Evolutionary conservation across 2,888 invertebrate genomes (phyloP), one percentile per base, ranked within the genome.

Genomic region (Chymomyza caudatula): DNA sequence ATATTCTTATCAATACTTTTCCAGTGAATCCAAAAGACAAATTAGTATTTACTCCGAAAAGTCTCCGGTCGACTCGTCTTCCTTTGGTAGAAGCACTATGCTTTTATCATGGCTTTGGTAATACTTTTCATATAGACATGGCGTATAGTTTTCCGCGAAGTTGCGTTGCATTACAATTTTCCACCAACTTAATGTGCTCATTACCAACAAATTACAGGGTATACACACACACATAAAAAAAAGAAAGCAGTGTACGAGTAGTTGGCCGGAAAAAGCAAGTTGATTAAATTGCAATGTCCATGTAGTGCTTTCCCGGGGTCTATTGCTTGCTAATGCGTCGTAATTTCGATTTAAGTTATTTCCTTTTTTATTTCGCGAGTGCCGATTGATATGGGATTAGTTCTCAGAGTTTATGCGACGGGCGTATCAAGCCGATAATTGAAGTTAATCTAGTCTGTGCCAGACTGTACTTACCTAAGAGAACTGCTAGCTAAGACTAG

Each of bases 341-440:
- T 80, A 80, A 88, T 84, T 88, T 87, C 78, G 72, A 79, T 77
- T 75, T 67, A 71, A 82, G 79, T 77, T 84, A 86, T 78, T 86
- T 88, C 86, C 88, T 71, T 77, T 74, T 72, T 72, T 70, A 60
- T 67, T 73, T 62, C 67, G 57, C 55, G 22, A 23, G 59, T 15
- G 54, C 42, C 57, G 60, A 70, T 64, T 59, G 59, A 64, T 69
- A 65, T 60, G 72, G 57, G 23, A 54, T 59, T 44, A 55, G 60
- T 51, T 42, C 25, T n/a, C 52, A 1, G 47, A 47, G 47, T 47
- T 15, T 47, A 17, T 47, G 47, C 17, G 6, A 47, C 5, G 47
- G 17, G 51, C 17, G 51, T 20, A 17, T 42, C 42, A 56, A 67
- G 59, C 60, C 71, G 78, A 85, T 85, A 84, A 85, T 84, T 88